These are phyloP conservation scores for Anas capensis DNA, from an alignment of 2,797 vertebrate genomes.

Conservation along the genomic window DNA sequence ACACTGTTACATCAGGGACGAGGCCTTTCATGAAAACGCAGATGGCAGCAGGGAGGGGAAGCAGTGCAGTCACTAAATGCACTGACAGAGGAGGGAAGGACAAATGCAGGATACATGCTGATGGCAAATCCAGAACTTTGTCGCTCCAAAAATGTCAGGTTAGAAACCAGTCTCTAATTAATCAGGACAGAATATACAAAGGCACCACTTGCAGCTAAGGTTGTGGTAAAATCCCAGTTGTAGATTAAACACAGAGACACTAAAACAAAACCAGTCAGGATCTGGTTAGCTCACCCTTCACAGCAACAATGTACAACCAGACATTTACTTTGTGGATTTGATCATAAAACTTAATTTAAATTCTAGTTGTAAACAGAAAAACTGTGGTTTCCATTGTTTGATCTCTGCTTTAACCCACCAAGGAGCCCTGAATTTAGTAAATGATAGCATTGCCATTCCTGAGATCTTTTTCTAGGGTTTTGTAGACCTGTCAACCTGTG, in stretches of 20 bases:
- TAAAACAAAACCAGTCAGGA: background rate
- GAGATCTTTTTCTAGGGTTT: background rate
- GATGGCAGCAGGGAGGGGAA: background rate
- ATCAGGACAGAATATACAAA: background rate
- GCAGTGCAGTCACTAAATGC: rapidly evolving
- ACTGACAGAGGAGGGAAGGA: background rate
- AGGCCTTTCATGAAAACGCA: rapidly evolving
- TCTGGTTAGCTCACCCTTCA: background rate
- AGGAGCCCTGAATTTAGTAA: background rate
- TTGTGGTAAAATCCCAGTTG: background rate
- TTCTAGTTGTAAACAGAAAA: background rate
- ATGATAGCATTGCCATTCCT: background rate
- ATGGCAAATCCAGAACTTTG: rapidly evolving
- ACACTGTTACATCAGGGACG: background rate
- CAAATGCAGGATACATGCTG: rapidly evolving
- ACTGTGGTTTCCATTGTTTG: background rate
- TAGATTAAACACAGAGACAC: background rate
- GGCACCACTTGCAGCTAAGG: background rate
- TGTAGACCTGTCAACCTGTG: background rate
- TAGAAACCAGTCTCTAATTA: background rate
- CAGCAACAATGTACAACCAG: background rate
- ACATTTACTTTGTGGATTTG: background rate
- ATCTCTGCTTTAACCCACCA: background rate
- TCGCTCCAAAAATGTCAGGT: background rate
- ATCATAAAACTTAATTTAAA: background rate